Evolutionary conservation across 2,797 vertebrate species (phyloP).

Genomic region (Chiloscyllium punctatum): DNA sequence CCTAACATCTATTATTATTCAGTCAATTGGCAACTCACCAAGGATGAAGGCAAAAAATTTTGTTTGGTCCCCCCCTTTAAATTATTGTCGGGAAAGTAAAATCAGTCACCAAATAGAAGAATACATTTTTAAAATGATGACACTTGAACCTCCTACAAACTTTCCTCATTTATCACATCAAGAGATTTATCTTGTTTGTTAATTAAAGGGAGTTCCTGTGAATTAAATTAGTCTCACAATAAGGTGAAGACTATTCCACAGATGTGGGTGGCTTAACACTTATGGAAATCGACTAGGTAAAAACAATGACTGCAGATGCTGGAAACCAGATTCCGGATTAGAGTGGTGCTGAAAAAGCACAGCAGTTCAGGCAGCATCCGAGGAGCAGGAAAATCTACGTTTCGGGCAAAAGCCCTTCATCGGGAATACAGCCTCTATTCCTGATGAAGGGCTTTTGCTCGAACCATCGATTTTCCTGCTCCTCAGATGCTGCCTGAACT

Average conservation of each 20-base stretch:
- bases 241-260: background rate
- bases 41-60: background rate
- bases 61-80: background rate
- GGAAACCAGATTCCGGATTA: too few species aligned
- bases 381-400: too few species aligned
- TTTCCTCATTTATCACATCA: background rate
- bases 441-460: too few species aligned
- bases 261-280: background rate
- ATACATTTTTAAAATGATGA: background rate
- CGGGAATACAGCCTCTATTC: too few species aligned
- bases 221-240: background rate
- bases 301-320: too few species aligned
- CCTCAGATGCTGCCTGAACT: too few species aligned
- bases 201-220: background rate
- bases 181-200: background rate
- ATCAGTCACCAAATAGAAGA: background rate
- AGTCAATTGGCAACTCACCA: background rate
- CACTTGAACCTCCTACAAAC: background rate
- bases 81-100: background rate
- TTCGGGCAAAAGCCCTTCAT: too few species aligned
- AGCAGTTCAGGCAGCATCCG: too few species aligned
- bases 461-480: too few species aligned
- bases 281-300: background rate
- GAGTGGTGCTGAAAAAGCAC: too few species aligned
- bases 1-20: background rate